Percentiles rank a stretch among this genome's conserved stretches.
Evolutionary conservation across 1,140 invertebrate genomes (phyloP).

Genomic region (Musca domestica): DNA sequence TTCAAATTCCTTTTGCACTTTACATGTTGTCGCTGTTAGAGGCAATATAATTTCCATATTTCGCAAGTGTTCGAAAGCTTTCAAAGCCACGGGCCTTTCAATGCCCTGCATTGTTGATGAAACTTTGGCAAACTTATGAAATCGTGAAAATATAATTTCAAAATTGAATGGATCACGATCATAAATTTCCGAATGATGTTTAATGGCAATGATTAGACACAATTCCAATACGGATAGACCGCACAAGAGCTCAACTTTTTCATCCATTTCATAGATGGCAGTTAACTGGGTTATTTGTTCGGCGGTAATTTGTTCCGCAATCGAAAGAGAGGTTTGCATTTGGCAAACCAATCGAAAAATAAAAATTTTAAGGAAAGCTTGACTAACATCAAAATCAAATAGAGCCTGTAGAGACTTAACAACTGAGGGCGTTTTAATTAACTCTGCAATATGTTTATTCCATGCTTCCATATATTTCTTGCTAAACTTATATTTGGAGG

Average conservation of each 20-base stretch:
- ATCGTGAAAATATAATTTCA: conserved; percentile 81
- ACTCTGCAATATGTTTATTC: conserved; percentile 64
- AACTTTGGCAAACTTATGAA: conserved; percentile 75
- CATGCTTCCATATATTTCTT: conserved; percentile 57
- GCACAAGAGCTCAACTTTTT: conserved; percentile 70
- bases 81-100: conserved; percentile 79
- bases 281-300: conserved; percentile 61
- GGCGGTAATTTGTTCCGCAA: conserved; percentile 55
- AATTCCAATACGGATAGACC: conserved; percentile 77
- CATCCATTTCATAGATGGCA: conserved; percentile 63
- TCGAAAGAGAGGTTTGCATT: conserved; percentile 40
- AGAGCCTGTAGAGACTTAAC: conserved; percentile 64
- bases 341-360: conserved; percentile 58
- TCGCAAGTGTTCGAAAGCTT: conserved; percentile 87
- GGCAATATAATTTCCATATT: conserved; percentile 74
- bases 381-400: conserved; percentile 67
- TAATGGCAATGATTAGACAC: conserved; percentile 81
- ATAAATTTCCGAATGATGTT: conserved; percentile 82
- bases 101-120: conserved; percentile 72
- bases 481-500: conserved; percentile 37
- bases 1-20: conserved; percentile 78
- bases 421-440: conserved; percentile 60
- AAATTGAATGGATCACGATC: conserved; percentile 89
- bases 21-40: conserved; percentile 47
- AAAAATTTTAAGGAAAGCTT: conserved; percentile 63